Evolutionary conservation across 1,140 invertebrate species (phyloP).

Genomic region (Thaumatotibia leucotreta): DNA sequence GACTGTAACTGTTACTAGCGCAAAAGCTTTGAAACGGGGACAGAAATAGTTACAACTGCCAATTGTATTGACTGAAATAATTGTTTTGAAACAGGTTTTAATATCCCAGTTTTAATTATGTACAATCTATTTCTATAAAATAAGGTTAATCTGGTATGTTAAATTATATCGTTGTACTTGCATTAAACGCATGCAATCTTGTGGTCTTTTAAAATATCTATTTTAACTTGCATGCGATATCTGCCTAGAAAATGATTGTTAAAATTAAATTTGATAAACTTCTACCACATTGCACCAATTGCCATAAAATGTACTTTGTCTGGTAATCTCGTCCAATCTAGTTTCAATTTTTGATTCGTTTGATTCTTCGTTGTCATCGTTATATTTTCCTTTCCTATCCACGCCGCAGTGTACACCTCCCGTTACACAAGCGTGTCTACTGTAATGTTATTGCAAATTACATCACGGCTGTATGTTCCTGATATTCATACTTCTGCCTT

Average conservation of each 20-base stretch:
- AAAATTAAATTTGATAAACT: too few relatives aligned
- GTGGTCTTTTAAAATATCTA: too few relatives aligned
- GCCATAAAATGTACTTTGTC: too few relatives aligned
- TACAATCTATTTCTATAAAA: too few relatives aligned
- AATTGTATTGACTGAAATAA: neutral
- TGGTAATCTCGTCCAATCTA: neutral
- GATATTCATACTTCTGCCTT: slow-evolving; percentile 36
- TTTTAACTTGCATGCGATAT: too few relatives aligned
- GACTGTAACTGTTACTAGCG: neutral
- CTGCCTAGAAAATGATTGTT: too few relatives aligned
- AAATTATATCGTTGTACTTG: too few relatives aligned
- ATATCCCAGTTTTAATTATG: neutral
- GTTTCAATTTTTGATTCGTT: too few relatives aligned
- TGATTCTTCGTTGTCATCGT: neutral
- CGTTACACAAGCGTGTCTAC: slow-evolving; percentile 16
- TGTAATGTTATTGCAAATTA: slow-evolving; percentile 46
- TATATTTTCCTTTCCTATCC: neutral
- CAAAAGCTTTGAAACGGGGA: neutral
- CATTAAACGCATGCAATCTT: too few relatives aligned
- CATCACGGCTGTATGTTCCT: slow-evolving; percentile 35
- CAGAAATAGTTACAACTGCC: neutral
- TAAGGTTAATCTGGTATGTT: too few relatives aligned
- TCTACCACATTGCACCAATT: too few relatives aligned
- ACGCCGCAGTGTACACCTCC: neutral
- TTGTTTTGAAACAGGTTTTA: neutral